phyloP scores from a whole-genome alignment of 2,888 invertebrate genomes.

The Melieria crassipennis region DNA sequence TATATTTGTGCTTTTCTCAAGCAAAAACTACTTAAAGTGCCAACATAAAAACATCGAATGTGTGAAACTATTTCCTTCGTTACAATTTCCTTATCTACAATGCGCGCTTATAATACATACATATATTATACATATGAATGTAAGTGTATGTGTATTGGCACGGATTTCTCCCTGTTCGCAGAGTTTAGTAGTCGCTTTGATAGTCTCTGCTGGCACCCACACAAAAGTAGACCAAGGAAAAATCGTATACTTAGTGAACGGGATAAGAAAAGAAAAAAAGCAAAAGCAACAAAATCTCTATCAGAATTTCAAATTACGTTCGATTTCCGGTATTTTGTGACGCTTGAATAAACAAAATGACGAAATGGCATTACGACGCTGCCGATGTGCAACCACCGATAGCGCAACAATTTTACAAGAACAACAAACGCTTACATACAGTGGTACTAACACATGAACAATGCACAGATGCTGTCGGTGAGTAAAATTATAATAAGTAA shows the following conservation, averaged over 20 bases:
- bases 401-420: too few species aligned
- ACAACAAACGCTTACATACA: too few species aligned
- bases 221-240: neutral
- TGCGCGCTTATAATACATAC: conserved; percentile 28
- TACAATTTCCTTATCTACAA: conserved; percentile 23
- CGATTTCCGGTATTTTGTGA: conserved; percentile 59
- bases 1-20: conserved; percentile 2
- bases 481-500: too few species aligned
- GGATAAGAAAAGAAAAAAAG: neutral
- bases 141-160: too few species aligned
- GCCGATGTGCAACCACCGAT: too few species aligned
- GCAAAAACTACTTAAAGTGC: neutral
- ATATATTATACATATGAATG: too few species aligned
- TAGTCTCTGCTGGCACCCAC: too few species aligned
- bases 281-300: conserved; percentile 34
- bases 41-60: conserved; percentile 37
- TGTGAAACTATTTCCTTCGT: conserved; percentile 34
- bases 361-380: conserved; percentile 34
- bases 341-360: conserved; percentile 56
- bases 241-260: neutral
- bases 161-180: too few species aligned
- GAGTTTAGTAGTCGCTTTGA: too few species aligned
- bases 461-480: too few species aligned
- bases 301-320: conserved; percentile 60
- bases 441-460: too few species aligned